phyloP scores from a whole-genome alignment of 2,888 invertebrate genomes.

The Agonopterix arenella region DNA sequence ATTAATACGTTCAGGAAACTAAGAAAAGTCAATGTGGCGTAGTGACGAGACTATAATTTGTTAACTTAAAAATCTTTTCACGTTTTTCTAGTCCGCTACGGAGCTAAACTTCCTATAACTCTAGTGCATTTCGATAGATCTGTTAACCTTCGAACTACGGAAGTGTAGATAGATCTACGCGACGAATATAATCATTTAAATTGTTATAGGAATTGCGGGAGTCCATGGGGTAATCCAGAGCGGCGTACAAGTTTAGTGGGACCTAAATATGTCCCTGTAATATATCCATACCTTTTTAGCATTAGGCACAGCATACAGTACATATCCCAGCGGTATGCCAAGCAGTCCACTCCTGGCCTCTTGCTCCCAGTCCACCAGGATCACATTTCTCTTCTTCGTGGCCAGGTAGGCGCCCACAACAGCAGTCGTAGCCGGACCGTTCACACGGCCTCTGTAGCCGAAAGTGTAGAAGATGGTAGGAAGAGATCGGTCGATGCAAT shows the following conservation, averaged over 20 bases:
- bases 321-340: conserved; percentile 52
- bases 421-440: conserved; percentile 57
- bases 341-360: conserved; percentile 53
- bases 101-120: too few species aligned
- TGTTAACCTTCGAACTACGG: too few species aligned
- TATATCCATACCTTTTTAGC: conserved; percentile 43
- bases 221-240: background rate
- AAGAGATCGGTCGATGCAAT: conserved; percentile 41
- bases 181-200: background rate
- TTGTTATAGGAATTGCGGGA: too few species aligned
- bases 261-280: too few species aligned
- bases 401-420: conserved; percentile 48
- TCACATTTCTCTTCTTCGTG: conserved; percentile 53
- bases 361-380: conserved; percentile 63
- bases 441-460: conserved; percentile 49
- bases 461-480: conserved; percentile 61
- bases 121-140: too few species aligned
- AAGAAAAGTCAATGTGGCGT: too few species aligned
- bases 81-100: too few species aligned
- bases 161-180: too few species aligned
- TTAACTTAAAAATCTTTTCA: too few species aligned
- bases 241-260: background rate
- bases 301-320: conserved; percentile 52
- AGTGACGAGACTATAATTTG: too few species aligned
- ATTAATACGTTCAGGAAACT: too few species aligned